phyloP scores from a whole-genome alignment of 2,888 invertebrate genomes.

The Salticus scenicus region DNA sequence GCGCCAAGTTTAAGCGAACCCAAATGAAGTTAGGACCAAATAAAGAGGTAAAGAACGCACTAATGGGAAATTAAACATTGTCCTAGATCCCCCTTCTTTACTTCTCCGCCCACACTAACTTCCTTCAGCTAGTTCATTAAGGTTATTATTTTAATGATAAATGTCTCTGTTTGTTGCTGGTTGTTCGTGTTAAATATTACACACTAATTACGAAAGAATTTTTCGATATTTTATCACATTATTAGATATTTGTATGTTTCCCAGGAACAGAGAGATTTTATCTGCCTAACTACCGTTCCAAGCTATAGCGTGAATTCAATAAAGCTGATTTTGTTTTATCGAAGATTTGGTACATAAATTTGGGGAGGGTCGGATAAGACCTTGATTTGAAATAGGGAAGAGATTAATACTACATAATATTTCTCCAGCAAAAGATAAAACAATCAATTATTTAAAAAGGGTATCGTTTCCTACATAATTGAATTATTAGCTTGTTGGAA shows the following conservation, averaged over 20 bases:
- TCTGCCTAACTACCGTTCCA: constrained; percentile 47
- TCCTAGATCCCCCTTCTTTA: constrained; percentile 48
- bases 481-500: neutral
- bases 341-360: constrained; percentile 24
- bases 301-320: constrained; percentile 43
- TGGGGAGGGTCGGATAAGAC: neutral
- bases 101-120: constrained; percentile 21
- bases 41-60: constrained; percentile 68
- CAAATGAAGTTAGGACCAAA: constrained; percentile 70
- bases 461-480: neutral
- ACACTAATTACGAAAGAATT: constrained; percentile 66
- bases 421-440: neutral
- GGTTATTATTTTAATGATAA: constrained; percentile 70
- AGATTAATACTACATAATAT: neutral
- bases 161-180: constrained; percentile 64
- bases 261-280: constrained; percentile 40
- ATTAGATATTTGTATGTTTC: constrained; percentile 58
- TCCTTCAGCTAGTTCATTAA: constrained; percentile 69
- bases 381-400: neutral
- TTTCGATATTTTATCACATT: constrained; percentile 69
- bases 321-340: constrained; percentile 36
- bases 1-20: constrained; percentile 60
- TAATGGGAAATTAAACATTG: constrained; percentile 70
- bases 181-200: constrained; percentile 67
- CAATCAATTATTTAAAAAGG: constrained; percentile 2